Base-by-base conservation (phyloP, 2,113 vertebrate genomes). In the Calypte anna region DNA sequence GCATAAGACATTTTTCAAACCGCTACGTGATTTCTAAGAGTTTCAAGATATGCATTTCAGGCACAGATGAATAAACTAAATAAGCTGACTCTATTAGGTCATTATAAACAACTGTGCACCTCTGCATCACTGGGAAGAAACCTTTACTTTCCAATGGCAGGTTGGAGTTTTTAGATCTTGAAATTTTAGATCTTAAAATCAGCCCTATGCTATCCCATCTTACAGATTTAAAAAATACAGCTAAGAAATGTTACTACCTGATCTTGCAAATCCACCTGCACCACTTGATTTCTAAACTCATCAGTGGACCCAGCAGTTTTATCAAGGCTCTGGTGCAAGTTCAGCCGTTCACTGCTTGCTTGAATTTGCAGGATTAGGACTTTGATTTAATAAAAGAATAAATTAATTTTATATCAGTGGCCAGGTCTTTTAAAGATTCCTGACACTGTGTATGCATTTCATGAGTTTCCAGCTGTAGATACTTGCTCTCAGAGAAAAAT, bases 401-500 rank as follows among this genome's bases (percentile, higher is more conserved):
- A 33, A 81, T 61, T 73, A 54, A 50, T 63, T 90, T 91, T 66
- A 93, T 82, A 91, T 62, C 31, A 43, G 40, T 36, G 16, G 14
- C 72, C 48, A 57, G n/a, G 25, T 86, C 53, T 81, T 90, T 90
- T 74, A 95, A 90, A 63, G 83, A 86, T 44, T 62, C 59, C 40
- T 54, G 91, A 88, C 59, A 53, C 44, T 33, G 16, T 33, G 36
- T 51, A 53, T 62, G 79, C 50, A 43, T 88, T 93, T 96, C 63
- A 59, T 31, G 46, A 80, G 33, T 74, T 91, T 90, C 86, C 89
- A 96, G 92, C 79, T 96, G 92, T 33, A 92, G 59, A 73, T 63
- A 92, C 80, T 92, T 90, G n/a, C 84, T 93, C 58, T 82, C 17
- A 27, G 59, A 93, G 74, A 74, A 92, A 92, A 96, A 96, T 63